Conservation (phyloP, 2,113 vertebrate genomes). For the Thalassarche chlororhynchos region DNA sequence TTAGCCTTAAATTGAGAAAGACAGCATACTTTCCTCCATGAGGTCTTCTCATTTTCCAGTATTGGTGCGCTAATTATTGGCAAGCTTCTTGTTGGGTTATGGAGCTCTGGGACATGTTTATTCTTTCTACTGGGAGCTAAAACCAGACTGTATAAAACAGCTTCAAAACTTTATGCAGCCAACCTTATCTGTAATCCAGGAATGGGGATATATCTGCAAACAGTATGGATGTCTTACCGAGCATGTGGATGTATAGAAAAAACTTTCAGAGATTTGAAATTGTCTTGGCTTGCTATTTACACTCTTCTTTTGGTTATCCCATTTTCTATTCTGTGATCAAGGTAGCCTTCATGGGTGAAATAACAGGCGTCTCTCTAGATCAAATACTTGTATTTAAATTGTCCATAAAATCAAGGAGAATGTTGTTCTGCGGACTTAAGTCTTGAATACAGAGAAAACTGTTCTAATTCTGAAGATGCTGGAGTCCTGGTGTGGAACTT, state of each 20-base stretch:
- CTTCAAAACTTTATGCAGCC: neutral
- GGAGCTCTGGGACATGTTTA: neutral
- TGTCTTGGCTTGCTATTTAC: neutral
- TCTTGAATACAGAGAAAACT: neutral
- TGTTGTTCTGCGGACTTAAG: neutral
- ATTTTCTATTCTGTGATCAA: neutral
- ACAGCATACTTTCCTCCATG: neutral
- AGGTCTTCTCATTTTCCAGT: neutral
- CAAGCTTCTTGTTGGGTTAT: neutral
- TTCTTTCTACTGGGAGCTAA: neutral
- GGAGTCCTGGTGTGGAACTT: neutral
- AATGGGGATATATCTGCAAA: neutral
- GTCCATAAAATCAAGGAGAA: neutral
- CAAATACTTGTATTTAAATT: neutral
- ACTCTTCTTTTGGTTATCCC: neutral
- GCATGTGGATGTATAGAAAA: neutral
- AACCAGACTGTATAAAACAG: neutral
- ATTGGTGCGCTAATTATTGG: neutral
- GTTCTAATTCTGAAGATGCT: neutral
- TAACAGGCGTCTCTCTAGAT: neutral
- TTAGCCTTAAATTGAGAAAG: neutral
- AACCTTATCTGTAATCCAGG: neutral
- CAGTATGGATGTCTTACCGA: neutral
- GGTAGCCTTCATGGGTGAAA: neutral
- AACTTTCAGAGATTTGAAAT: neutral